Evolutionary conservation across 2,888 invertebrate genomes (phyloP).

Genomic region (Entomobrya multifasciata): DNA sequence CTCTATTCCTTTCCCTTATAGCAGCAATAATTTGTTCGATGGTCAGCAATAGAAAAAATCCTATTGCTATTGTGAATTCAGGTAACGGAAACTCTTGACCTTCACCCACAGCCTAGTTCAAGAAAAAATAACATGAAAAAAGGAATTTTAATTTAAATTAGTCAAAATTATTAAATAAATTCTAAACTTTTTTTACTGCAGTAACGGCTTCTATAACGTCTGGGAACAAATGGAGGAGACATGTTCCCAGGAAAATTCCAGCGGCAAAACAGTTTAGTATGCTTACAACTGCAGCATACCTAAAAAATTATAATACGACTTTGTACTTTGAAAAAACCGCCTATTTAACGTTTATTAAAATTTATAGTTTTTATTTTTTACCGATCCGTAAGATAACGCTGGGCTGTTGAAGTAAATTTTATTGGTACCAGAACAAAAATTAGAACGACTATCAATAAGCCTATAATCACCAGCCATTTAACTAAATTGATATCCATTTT

Average conservation of each 20-base stretch:
- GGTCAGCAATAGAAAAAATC: constrained; percentile 78
- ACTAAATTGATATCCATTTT: constrained; percentile 76
- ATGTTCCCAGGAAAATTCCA: constrained; percentile 79
- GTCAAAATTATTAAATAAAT: background rate
- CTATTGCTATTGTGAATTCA: constrained; percentile 76
- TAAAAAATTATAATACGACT: constrained; percentile 7
- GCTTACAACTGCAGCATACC: constrained; percentile 76
- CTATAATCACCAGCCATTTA: constrained; percentile 77
- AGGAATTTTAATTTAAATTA: background rate
- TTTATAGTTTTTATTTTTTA: constrained; percentile 20
- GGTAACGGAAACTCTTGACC: constrained; percentile 76
- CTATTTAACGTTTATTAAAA: background rate
- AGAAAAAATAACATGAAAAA: constrained; percentile 7
- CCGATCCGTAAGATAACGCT: constrained; percentile 77
- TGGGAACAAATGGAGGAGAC: constrained; percentile 78
- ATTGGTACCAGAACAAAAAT: constrained; percentile 76
- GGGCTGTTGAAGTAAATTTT: constrained; percentile 76
- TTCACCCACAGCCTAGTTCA: constrained; percentile 74
- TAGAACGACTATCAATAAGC: constrained; percentile 75
- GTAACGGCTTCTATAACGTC: constrained; percentile 77
- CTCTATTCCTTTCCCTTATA: constrained; percentile 71
- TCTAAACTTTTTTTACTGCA: constrained; percentile 55
- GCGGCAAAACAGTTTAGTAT: constrained; percentile 79
- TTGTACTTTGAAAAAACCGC: background rate
- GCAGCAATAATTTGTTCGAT: constrained; percentile 79